Percentiles rank a stretch among this genome's conserved stretches.
Conservation (phyloP, 2,797 vertebrate species). For the Trachops cirrhosus region DNA sequence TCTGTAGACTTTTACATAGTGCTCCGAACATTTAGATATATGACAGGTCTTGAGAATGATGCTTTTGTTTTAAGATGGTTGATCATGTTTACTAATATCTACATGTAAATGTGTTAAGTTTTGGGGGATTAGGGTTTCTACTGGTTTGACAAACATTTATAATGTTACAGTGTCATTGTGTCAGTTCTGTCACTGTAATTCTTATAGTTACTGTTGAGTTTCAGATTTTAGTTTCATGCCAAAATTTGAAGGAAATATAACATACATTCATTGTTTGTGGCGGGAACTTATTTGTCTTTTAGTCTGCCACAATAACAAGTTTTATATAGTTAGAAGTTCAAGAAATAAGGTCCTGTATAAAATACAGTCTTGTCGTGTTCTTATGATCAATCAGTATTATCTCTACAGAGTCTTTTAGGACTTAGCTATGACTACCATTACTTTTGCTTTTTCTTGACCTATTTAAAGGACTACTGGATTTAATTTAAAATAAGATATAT, state of each 20-base stretch:
- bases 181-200: not conserved
- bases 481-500: constrained; percentile 44
- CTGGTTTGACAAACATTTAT: not conserved
- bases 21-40: not conserved
- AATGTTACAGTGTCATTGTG: not conserved
- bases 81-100: not conserved
- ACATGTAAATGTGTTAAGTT: not conserved
- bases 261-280: not conserved
- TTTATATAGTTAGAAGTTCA: not conserved
- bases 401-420: not conserved
- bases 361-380: not conserved
- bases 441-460: constrained; percentile 19
- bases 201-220: constrained; percentile 9
- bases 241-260: constrained; percentile 44
- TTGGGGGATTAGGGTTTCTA: not conserved
- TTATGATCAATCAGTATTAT: not conserved
- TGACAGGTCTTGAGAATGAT: constrained; percentile 20
- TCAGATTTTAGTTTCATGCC: not conserved
- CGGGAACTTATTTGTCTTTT: constrained; percentile 48
- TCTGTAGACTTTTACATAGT: not conserved
- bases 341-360: not conserved
- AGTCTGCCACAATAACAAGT: not conserved
- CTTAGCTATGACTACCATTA: not conserved
- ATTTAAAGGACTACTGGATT: constrained; percentile 15
- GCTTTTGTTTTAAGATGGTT: constrained; percentile 42